Base-by-base conservation (phyloP, 2,113 vertebrate species). In the Gallinago jamesoni region DNA sequence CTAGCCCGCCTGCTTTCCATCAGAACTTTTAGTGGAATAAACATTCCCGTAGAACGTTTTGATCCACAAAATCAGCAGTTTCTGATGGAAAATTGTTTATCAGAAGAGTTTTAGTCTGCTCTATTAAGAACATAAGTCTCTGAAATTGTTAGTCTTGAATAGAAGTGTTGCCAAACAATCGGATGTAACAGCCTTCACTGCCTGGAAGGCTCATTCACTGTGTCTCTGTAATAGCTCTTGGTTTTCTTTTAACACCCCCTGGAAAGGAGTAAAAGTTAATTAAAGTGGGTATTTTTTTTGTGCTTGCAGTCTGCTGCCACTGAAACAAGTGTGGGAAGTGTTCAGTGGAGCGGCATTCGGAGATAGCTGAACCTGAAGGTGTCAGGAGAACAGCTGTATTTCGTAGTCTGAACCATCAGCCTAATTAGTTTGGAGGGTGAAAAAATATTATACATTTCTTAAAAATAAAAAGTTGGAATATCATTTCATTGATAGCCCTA, bases 221-320 rank as follows among this genome's bases (percentile, higher is more conserved):
- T 66, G 70, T 69, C 81, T 96, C 84, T 87, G 53, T 72, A 95
- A 95, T 87, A 91, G 94, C 93, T 94, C 93, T 94, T 85, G 57
- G 45, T 93, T 93, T 90, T 89, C 89, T 85, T 96, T 83, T 94
- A 95, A 93, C 84, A 76, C 28, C 66, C 89, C 78, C 87, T 93
- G 89, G 93, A 97, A 97, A 91, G 84, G 94, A 93, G 91, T 96
- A 93, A 83, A 97, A 96, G 96, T 96, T 97, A 96, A 96, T 96
- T 96, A 96, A 96, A 96, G 75, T 53, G 89, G 87, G 81, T 94
- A 73, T 93, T 95, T 94, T 94, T 91, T 91, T 84, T 56, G 43
- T 77, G 76, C 81, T 96, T 94, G 50, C 59, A 94, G 87, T 78
- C 94, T 94, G 90, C 66, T 96, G 84, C 75, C 62, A 50, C 57